These are phyloP conservation scores for Myotis vivesi DNA, from an alignment of 2,797 vertebrate species.

Conservation along the genomic window DNA sequence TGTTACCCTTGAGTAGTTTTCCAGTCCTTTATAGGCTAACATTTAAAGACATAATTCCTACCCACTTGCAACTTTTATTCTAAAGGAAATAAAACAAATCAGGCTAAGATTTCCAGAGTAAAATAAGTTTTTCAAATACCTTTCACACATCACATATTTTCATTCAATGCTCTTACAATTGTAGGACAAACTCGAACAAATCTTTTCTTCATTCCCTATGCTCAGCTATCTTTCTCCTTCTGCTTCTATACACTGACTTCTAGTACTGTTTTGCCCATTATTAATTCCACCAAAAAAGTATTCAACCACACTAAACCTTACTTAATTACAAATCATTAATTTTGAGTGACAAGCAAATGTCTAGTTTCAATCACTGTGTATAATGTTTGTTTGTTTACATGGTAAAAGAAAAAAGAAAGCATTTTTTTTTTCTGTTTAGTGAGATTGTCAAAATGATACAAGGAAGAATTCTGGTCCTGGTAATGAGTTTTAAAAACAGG, in stretches of 20 bases:
- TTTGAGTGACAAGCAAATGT: not conserved
- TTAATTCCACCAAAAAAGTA: conserved; percentile 1
- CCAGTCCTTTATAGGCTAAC: not conserved
- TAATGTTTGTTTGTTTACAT: not conserved
- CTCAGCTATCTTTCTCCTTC: not conserved
- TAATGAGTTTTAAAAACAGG: not conserved
- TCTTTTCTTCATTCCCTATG: not conserved
- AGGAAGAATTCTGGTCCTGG: not conserved
- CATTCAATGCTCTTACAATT: not conserved
- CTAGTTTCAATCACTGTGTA: not conserved
- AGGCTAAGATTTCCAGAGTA: not conserved
- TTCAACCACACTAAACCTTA: not conserved
- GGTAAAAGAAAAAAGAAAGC: not conserved
- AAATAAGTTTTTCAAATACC: not conserved
- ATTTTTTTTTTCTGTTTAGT: not conserved
- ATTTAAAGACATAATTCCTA: conserved; percentile 45
- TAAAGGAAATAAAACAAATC: conserved; percentile 52
- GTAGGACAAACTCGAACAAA: not conserved
- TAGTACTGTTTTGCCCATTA: not conserved
- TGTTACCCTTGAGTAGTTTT: conserved; percentile 9
- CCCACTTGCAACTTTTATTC: conserved; percentile 61
- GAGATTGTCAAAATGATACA: not conserved
- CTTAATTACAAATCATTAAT: not conserved
- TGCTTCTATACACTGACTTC: not conserved
- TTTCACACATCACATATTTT: not conserved